phyloP scores from a whole-genome alignment of 2,797 vertebrate genomes.

The Scolopax bukidnonensis region DNA sequence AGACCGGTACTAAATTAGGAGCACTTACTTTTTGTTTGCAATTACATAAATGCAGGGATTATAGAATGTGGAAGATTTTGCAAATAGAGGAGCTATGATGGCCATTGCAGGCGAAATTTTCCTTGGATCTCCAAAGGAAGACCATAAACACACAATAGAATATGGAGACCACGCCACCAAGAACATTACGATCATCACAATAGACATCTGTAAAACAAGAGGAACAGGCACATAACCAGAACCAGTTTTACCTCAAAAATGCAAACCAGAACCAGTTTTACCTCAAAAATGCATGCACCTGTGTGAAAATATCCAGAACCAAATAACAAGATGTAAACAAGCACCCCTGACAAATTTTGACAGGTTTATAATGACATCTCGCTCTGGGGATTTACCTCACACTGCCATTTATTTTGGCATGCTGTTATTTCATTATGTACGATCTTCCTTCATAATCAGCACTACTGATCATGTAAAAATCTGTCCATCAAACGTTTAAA shows the following conservation, averaged over 20 bases:
- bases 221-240: not conserved
- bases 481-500: not conserved
- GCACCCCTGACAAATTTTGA: not conserved
- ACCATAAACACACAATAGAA: conserved; percentile 95
- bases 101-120: conserved; percentile 92
- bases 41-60: conserved; percentile 97
- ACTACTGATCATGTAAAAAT: not conserved
- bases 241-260: no score
- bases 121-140: conserved; percentile 91
- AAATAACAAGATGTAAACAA: not conserved
- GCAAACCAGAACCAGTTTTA: no score
- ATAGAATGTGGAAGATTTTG: conserved; percentile 98
- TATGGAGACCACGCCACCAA: conserved; percentile 97
- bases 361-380: not conserved
- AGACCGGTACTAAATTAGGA: not conserved
- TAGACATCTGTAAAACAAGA: conserved; percentile 88
- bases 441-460: not conserved
- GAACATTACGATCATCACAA: conserved; percentile 97
- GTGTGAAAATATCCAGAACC: not conserved
- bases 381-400: not conserved
- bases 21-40: conserved; percentile 94
- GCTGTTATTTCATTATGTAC: not conserved
- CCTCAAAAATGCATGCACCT: not conserved
- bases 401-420: not conserved
- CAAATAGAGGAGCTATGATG: conserved; percentile 94